Base-by-base conservation (phyloP, 2,888 invertebrate species). In the Calliopum simillimum region DNA sequence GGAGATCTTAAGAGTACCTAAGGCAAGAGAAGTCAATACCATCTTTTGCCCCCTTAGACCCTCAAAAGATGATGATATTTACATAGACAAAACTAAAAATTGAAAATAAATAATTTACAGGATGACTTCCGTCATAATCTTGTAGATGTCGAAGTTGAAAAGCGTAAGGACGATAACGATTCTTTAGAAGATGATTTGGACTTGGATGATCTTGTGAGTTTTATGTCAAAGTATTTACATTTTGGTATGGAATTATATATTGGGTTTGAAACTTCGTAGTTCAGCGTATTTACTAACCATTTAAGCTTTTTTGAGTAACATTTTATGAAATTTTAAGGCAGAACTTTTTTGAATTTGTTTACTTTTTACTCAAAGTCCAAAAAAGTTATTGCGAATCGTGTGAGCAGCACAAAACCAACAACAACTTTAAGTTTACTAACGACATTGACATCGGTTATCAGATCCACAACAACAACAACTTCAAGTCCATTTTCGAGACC, bases 111-210 rank as follows among this genome's bases (percentile, higher is more conserved):
- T 59, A 21, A 41, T 64, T 65, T 46, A 12, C 74, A 83, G 84
- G 79, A 81, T 53, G 81, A 83, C 63, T 81, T 83, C 67, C 81
- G 75, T 14, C 74, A 82, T 46, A 82, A 83, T 72, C 69, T 82
- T 4, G 58, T 81, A 21, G 78, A 79, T 33, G 71, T 75, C 21
- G 59, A 68, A 16, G 19, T 65, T 16, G 77, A 74, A 53, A 68
- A 66, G 19, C 74, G 56, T 21, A 67, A 66, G 19, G 71, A 69
- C 49, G 62, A 70, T 13, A 21, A 61, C 25, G 62, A 74, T n/a
- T 62, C 64, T 3, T 49, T 72, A 1, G 70, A 75, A 25, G 78
- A 80, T 23, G 70, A 74, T 11, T 67, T 75, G 25, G 70, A 72
- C 8, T 5, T 73, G 21, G 73, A 75, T 16, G 70, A 72, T 16